Evolutionary conservation across 2,797 vertebrate species (phyloP), one percentile per base, ranked within the genome.

Genomic region (Nyctalus aviator): DNA sequence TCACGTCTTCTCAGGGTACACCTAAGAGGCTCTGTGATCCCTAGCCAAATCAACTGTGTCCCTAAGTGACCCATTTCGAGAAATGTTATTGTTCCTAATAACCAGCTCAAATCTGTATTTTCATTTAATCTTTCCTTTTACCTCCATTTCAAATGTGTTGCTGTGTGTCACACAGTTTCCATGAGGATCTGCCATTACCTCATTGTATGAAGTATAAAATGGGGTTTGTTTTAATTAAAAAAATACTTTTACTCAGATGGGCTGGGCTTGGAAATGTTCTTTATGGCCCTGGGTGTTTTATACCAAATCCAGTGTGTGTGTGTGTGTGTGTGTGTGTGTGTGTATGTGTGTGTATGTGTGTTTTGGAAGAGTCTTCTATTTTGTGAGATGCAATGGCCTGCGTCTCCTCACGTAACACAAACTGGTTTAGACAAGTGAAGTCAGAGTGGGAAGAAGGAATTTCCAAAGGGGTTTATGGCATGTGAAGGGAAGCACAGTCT

Each of bases 81-180:
- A 81, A 91, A 89, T 62, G 62, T 88, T 95, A 88, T 82, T 88
- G 53, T 95, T 91, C 82, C 68, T 90, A 91, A 88, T 94, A 95
- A 93, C 89, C 3, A 87, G 55, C 77, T 85, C 92, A 95, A 95
- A 94, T 69, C 30, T 50, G 3, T 81, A 75, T 95, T 97, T 97
- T 95, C 95, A 93, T 95, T 96, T 96, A n/a, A 55, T 92, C 41
- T 97, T 81, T 97, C 73, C 50, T 92, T 96, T 95, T 83, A 91
- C 53, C 44, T 82, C 23, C 79, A 66, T 81, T 96, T 78, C 48
- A 84, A 13, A n/a, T 69, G 64, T 57, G 75, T 76, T 96, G 71
- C 48, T 94, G 20, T 13, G 8, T 76, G 81, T 50, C 64, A 59
- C 86, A 81, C 64, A 50, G 59, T 96, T 97, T 98, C 90, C 55